Conservation (phyloP, 2,888 invertebrate genomes). For the Drosophila flavopinicola region DNA sequence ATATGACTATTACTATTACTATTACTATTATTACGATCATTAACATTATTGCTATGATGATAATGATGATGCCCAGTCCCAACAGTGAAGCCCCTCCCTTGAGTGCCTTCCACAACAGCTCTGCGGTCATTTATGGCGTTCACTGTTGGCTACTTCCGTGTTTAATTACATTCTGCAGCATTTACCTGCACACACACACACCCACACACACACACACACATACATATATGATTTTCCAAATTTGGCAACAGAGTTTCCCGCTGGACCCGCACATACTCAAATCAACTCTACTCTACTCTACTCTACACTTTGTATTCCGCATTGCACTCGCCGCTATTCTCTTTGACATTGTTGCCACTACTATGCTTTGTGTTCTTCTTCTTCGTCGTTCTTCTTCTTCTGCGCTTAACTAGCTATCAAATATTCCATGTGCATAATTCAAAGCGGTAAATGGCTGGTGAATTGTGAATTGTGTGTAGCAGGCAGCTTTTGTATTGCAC, state of each 20-base stretch:
- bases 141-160: conserved; percentile 34
- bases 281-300: not conserved
- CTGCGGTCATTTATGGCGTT: conserved; percentile 9
- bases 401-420: too few relatives aligned
- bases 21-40: conserved; percentile 9
- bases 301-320: conserved; percentile 13
- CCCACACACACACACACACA: not conserved
- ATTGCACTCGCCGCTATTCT: conserved; percentile 14
- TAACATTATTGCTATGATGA: not conserved
- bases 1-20: conserved; percentile 7
- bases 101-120: conserved; percentile 7
- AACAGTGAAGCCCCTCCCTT: conserved; percentile 1
- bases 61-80: not conserved
- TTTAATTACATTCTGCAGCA: conserved; percentile 46
- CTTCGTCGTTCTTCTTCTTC: too few relatives aligned
- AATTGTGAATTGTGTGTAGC: too few relatives aligned
- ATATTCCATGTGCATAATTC: too few relatives aligned
- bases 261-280: conserved; percentile 1
- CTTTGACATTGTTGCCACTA: too few relatives aligned
- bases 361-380: too few relatives aligned
- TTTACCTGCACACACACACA: conserved; percentile 10
- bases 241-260: conserved; percentile 32
- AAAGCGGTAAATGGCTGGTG: too few relatives aligned
- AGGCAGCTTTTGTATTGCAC: too few relatives aligned
- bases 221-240: conserved; percentile 14